Percentiles rank a stretch among this genome's conserved stretches.
These are phyloP conservation scores for Danio albolineatus DNA, from an alignment of 2,797 vertebrate genomes.

Conservation along the genomic window DNA sequence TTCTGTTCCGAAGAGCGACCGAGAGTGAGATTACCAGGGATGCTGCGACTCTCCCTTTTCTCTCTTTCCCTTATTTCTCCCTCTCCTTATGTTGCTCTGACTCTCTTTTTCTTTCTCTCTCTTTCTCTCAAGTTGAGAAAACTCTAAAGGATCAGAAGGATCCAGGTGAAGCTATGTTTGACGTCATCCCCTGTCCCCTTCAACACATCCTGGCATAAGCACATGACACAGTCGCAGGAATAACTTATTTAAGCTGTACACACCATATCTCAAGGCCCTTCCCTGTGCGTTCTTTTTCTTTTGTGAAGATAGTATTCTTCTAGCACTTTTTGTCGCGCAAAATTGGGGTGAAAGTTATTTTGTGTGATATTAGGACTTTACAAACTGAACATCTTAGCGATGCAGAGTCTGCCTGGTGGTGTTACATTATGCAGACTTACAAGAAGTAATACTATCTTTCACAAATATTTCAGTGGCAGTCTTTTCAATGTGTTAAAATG, in stretches of 20 bases:
- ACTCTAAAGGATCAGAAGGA: slow-evolving; percentile 88
- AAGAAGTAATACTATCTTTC: slow-evolving; percentile 74
- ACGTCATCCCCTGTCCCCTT: slow-evolving; percentile 77
- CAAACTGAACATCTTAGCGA: neutral
- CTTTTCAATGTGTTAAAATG: slow-evolving; percentile 63
- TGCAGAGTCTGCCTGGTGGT: slow-evolving; percentile 3
- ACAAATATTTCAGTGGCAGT: slow-evolving; percentile 53
- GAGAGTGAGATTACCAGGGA: slow-evolving; percentile 68
- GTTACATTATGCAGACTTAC: slow-evolving; percentile 26
- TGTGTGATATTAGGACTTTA: neutral
- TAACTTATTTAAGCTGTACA: slow-evolving; percentile 43
- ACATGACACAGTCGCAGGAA: slow-evolving; percentile 31
- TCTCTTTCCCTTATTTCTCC: slow-evolving; percentile 82
- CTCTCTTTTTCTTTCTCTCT: slow-evolving; percentile 84
- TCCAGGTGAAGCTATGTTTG: slow-evolving; percentile 98
- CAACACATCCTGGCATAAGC: slow-evolving; percentile 47
- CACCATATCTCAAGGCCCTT: slow-evolving; percentile 51
- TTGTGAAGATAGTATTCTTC: slow-evolving; percentile 71
- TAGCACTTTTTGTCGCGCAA: slow-evolving; percentile 9
- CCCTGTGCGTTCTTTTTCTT: slow-evolving; percentile 63
- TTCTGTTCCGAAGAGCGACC: slow-evolving; percentile 59
- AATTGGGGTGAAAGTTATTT: slow-evolving; percentile 21
- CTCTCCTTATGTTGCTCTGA: slow-evolving; percentile 83
- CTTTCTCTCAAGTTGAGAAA: slow-evolving; percentile 86
- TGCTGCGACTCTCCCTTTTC: slow-evolving; percentile 84